phyloP scores from a whole-genome alignment of 1,140 invertebrate genomes.

The Brachionus angularis region DNA sequence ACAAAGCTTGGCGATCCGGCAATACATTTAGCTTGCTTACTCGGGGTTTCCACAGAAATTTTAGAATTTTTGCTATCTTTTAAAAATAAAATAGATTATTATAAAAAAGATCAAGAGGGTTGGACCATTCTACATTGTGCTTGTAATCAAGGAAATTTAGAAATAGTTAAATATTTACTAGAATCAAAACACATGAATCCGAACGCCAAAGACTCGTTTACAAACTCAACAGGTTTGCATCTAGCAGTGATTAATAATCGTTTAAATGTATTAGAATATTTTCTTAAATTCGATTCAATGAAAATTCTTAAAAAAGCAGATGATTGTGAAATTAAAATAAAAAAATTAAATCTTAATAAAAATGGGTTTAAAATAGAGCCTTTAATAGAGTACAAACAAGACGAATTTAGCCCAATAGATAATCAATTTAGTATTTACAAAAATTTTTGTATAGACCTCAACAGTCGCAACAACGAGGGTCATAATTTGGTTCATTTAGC shows the following conservation, averaged over 20 bases:
- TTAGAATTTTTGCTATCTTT: constrained; percentile 3
- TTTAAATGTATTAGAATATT: not conserved
- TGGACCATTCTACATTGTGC: constrained; percentile 27
- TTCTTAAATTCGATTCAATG: no score
- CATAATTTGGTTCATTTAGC: constrained; percentile 20
- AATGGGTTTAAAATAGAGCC: not conserved
- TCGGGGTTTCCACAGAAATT: not conserved
- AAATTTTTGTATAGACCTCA: constrained; percentile 25
- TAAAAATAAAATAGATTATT: not conserved
- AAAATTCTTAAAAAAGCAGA: no score
- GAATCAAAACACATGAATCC: constrained; percentile 42
- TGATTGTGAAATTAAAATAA: no score
- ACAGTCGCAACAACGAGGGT: constrained; percentile 30
- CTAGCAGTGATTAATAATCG: constrained; percentile 32
- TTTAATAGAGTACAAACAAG: no score
- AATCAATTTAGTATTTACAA: not conserved
- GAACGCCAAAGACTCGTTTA: constrained; percentile 27
- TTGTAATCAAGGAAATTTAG: constrained; percentile 38
- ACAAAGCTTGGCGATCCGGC: constrained; percentile 40
- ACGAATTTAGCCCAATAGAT: not conserved
- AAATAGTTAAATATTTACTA: constrained; percentile 20
- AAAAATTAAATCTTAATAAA: no score
- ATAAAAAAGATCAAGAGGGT: constrained; percentile 38
- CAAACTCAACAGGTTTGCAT: constrained; percentile 15
- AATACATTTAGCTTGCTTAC: constrained; percentile 35